Conservation (phyloP, 2,888 invertebrate species). For the Andrena haemorrhoa region DNA sequence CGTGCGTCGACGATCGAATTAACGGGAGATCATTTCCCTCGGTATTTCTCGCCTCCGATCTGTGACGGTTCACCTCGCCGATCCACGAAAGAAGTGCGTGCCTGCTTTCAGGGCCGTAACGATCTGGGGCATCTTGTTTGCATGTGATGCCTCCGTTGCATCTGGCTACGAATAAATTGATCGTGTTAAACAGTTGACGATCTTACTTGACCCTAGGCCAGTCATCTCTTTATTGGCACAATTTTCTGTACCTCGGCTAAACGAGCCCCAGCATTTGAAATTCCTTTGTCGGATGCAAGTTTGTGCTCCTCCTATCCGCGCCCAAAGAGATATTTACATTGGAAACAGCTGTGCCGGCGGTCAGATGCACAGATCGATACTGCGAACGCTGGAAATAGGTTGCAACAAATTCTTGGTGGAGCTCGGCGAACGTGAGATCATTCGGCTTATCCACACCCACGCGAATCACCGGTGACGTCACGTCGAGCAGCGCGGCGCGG, state of each 20-base stretch:
- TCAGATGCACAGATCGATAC: slow-evolving; percentile 31
- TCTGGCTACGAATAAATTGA: not conserved
- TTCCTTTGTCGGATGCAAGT: no score
- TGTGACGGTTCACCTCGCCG: not conserved
- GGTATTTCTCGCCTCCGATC: slow-evolving; percentile 43
- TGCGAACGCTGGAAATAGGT: slow-evolving; percentile 8
- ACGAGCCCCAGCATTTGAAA: no score
- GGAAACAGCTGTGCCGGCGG: not conserved
- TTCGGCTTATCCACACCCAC: slow-evolving; percentile 67
- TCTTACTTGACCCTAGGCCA: no score
- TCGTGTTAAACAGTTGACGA: not conserved
- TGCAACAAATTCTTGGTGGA: slow-evolving; percentile 27
- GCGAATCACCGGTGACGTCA: slow-evolving; percentile 65
- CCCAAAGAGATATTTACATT: not conserved
- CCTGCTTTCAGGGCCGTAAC: not conserved
- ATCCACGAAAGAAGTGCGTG: slow-evolving; percentile 24
- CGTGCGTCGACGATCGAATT: slow-evolving; percentile 67
- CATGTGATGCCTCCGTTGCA: not conserved
- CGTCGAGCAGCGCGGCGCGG: not conserved
- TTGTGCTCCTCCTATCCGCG: not conserved
- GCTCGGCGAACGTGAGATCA: slow-evolving; percentile 66
- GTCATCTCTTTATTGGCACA: not conserved
- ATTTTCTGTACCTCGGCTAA: no score
- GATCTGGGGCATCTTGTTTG: not conserved
- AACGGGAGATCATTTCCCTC: slow-evolving; percentile 62